Base-by-base conservation (phyloP, 2,797 vertebrate genomes). In the Orestias chungarensis region DNA sequence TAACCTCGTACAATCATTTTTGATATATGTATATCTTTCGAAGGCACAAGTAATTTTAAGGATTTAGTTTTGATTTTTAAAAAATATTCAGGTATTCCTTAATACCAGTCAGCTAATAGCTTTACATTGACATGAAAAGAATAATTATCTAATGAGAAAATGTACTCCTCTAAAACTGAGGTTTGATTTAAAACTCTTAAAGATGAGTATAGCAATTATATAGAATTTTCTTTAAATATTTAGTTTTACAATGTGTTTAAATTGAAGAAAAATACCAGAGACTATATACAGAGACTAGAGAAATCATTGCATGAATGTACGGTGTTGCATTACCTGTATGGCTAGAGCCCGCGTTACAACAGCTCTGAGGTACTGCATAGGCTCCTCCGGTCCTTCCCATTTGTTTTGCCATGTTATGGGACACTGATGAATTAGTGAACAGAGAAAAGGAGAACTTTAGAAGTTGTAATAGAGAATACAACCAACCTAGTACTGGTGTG, bases 351-450 rank as follows among this genome's bases (percentile, higher is more conserved):
- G 94, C 57, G 95, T 89, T 47, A 99, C 95, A 0, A 98, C 94
- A 17, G 96, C 95, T 92, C 97, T 94, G 17, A 99, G 94, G 88
- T 98, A 99, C 3, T 96, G 96, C 89, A 99, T 94, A 11, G 97
- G 97, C 80, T 99, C 98, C 71, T 98, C 97, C n/a, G 98, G 96
- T 61, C 97, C 98, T 89, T 98, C 97, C 97, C 98, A 99, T 78
- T 95, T 97, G 87, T 83, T 96, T 87, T 98, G 97, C 97, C 97
- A 99, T 27, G 77, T 84, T 71, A 87, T 64, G 61, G 90, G 89
- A 82, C 90, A 93, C 86, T 92, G 67, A 66, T 8, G 68, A 18
- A 76, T 33, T 8, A 4, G 55, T 4, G 3, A 46, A 31, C 35
- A 78, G 2, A 77, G 3, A 69, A 14, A 44, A 33, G 31, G 4